These are phyloP conservation scores for Malacoctenus gilli DNA, from an alignment of 2,797 vertebrate genomes.

Conservation along the genomic window DNA sequence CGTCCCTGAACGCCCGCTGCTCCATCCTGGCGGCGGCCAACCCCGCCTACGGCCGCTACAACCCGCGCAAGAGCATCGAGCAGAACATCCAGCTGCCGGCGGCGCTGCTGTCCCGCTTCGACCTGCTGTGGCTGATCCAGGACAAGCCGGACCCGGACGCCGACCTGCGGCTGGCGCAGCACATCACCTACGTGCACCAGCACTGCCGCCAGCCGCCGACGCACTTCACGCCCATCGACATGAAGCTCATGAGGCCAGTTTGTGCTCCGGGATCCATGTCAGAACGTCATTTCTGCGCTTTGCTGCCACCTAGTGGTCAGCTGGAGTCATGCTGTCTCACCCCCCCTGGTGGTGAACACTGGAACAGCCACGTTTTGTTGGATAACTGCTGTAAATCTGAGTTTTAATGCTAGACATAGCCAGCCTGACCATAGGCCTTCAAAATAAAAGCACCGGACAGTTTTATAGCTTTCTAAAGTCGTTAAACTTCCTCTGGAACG, in stretches of 20 bases:
- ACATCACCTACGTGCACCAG: slow-evolving; percentile 95
- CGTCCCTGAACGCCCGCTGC: slow-evolving; percentile 92
- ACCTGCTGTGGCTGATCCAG: slow-evolving; percentile 94
- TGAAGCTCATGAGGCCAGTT: slow-evolving; percentile 90
- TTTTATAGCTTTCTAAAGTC: too few relatives aligned
- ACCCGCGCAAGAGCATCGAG: slow-evolving; percentile 88
- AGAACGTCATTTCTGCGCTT: too few relatives aligned
- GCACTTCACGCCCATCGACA: slow-evolving; percentile 89
- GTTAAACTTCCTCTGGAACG: too few relatives aligned
- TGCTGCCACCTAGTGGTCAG: too few relatives aligned
- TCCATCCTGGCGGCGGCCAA: slow-evolving; percentile 93
- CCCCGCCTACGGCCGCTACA: slow-evolving; percentile 91
- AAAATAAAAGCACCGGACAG: too few relatives aligned
- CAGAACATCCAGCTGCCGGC: slow-evolving; percentile 93
- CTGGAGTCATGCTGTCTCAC: too few relatives aligned
- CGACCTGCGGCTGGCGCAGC: slow-evolving; percentile 90
- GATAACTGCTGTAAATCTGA: too few relatives aligned
- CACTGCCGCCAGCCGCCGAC: slow-evolving; percentile 89
- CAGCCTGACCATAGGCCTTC: too few relatives aligned
- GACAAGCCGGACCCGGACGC: slow-evolving; percentile 89
- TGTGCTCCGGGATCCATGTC: too few relatives aligned
- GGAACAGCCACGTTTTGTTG: too few relatives aligned
- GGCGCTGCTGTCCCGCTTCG: slow-evolving; percentile 91
- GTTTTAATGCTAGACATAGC: too few relatives aligned
- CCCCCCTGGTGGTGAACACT: too few relatives aligned